phyloP scores from a whole-genome alignment of 2,888 invertebrate genomes.

The Germaria angustata region DNA sequence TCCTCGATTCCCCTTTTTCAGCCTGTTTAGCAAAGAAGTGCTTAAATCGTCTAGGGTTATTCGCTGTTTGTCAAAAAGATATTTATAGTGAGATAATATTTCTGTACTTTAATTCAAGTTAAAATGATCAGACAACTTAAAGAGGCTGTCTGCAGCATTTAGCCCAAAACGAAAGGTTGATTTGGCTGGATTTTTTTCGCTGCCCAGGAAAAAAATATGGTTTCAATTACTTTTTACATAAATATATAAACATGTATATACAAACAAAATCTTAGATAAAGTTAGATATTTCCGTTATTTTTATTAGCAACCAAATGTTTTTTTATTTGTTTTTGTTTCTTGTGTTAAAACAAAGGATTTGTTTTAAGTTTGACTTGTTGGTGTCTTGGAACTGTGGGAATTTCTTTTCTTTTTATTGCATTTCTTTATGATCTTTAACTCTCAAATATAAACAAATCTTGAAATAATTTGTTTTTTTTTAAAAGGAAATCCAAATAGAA shows the following conservation, averaged over 20 bases:
- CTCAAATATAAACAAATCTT: slow-evolving; percentile 58
- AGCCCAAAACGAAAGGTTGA: slow-evolving; percentile 67
- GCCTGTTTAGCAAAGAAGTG: neutral
- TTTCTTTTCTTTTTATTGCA: slow-evolving; percentile 13
- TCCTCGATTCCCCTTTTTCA: too few species aligned
- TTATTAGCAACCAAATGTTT: slow-evolving; percentile 30
- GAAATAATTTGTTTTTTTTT: slow-evolving; percentile 47
- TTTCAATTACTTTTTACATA: slow-evolving; percentile 56
- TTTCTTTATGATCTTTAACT: slow-evolving; percentile 58
- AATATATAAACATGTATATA: neutral
- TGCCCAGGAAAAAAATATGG: slow-evolving; percentile 46
- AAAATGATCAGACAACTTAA: neutral
- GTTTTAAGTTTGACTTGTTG: slow-evolving; percentile 16
- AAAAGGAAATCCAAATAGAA: neutral
- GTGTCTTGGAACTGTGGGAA: slow-evolving; percentile 57
- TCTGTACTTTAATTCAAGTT: slow-evolving; percentile 56
- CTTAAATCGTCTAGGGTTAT: slow-evolving; percentile 43
- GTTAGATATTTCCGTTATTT: slow-evolving; percentile 58
- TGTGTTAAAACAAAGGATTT: slow-evolving; percentile 58
- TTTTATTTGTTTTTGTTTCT: neutral
- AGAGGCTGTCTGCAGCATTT: slow-evolving; percentile 59
- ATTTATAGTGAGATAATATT: slow-evolving; percentile 75
- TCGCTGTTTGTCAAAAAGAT: slow-evolving; percentile 69
- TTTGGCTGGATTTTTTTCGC: neutral
- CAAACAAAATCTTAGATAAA: slow-evolving; percentile 36